phyloP scores from a whole-genome alignment of 2,113 vertebrate species.

The Pontoporia blainvillei region DNA sequence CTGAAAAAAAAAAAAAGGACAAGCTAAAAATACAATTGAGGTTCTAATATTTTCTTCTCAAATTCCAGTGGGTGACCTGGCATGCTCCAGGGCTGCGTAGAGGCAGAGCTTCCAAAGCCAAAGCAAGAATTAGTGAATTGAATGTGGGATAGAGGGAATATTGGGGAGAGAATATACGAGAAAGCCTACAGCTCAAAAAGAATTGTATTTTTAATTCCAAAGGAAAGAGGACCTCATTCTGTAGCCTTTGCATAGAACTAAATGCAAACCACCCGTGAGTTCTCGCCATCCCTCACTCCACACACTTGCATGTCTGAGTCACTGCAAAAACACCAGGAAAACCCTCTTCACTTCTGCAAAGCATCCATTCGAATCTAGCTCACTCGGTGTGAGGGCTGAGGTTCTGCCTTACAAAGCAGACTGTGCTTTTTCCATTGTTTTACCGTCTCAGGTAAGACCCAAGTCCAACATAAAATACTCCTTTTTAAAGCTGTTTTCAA shows the following conservation, averaged over 20 bases:
- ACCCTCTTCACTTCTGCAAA: background rate
- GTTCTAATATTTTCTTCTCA: background rate
- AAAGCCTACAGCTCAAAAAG: background rate
- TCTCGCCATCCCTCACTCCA: background rate
- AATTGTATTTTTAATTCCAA: background rate
- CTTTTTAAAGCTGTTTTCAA: slow-evolving; percentile 13
- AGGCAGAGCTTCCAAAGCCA: background rate
- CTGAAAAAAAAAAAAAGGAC: background rate
- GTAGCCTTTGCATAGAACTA: background rate
- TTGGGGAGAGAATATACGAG: background rate
- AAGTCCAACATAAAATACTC: background rate
- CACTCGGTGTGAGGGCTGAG: accelerated
- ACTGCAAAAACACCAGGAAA: background rate
- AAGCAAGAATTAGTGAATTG: background rate
- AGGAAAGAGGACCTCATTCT: background rate
- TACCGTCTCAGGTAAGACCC: background rate
- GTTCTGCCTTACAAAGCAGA: background rate
- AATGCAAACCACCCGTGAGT: background rate
- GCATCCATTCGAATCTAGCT: accelerated
- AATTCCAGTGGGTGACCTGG: background rate
- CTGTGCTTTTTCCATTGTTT: accelerated
- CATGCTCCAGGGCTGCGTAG: no score
- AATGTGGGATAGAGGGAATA: background rate
- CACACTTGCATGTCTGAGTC: background rate
- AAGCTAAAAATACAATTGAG: background rate